phyloP scores from a whole-genome alignment of 2,113 vertebrate genomes.

The Thymallus thymallus region DNA sequence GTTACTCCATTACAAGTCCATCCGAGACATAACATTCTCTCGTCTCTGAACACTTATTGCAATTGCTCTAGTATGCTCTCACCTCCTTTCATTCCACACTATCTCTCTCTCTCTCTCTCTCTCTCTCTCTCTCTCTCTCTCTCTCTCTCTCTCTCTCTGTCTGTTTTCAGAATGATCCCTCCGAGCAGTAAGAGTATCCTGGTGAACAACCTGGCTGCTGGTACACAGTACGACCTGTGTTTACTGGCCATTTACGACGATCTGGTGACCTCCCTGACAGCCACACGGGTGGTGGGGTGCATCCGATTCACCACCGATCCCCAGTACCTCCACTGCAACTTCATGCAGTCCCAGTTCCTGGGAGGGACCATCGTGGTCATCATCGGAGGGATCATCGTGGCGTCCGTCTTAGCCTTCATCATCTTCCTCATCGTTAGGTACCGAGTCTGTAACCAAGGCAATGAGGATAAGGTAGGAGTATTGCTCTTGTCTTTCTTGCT shows the following conservation, averaged over 20 bases:
- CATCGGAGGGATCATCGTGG: conserved; percentile 98
- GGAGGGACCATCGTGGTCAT: conserved; percentile 98
- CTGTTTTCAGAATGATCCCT: conserved; percentile 89
- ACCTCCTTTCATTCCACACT: neutral
- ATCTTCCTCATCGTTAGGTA: conserved; percentile 99
- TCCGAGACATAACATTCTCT: neutral
- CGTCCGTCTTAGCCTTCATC: conserved; percentile 96
- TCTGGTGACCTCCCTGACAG: conserved; percentile 91
- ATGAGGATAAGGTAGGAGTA: conserved; percentile 79
- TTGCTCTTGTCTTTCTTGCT: no score
- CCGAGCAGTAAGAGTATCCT: conserved; percentile 94
- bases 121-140: neutral
- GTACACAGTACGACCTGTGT: conserved; percentile 90
- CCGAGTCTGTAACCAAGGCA: conserved; percentile 91
- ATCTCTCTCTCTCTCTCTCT: neutral
- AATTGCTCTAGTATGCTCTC: neutral
- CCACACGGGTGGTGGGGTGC: conserved; percentile 93
- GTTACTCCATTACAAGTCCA: neutral
- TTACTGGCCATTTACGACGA: conserved; percentile 97
- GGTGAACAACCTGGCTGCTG: conserved; percentile 94
- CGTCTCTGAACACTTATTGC: no score
- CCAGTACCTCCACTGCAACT: conserved; percentile 95
- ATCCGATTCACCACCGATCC: conserved; percentile 93
- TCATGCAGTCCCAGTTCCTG: conserved; percentile 99
- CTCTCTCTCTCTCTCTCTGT: neutral